Conservation (phyloP, 2,888 invertebrate species). For the Acleris cristana region DNA sequence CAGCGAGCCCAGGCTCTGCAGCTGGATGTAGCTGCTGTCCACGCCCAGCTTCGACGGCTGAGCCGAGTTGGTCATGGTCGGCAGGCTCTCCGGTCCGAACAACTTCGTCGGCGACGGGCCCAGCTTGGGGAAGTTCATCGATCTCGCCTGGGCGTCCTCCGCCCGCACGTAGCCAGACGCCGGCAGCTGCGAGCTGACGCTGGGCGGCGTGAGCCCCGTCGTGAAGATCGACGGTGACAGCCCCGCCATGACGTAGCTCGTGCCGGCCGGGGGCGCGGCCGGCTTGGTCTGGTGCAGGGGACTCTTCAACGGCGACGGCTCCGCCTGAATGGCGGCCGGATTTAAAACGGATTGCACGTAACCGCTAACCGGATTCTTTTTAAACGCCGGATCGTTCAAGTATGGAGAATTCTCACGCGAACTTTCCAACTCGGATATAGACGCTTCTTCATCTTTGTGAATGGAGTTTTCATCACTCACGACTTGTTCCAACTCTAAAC, state of each 20-base stretch:
- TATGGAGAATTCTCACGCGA: slow-evolving; percentile 64
- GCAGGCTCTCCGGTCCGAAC: slow-evolving; percentile 75
- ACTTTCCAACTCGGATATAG: slow-evolving; percentile 61
- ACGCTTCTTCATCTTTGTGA: slow-evolving; percentile 56
- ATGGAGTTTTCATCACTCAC: slow-evolving; percentile 51
- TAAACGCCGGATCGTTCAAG: slow-evolving; percentile 63
- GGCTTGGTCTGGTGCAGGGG: slow-evolving; percentile 44
- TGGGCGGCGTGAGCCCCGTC: slow-evolving; percentile 58
- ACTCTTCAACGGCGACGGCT: slow-evolving; percentile 52
- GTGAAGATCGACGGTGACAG: slow-evolving; percentile 71
- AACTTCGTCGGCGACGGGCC: slow-evolving; percentile 64
- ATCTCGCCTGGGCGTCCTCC: slow-evolving; percentile 66
- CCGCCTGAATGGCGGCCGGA: slow-evolving; percentile 61
- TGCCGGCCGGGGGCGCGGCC: slow-evolving; percentile 59
- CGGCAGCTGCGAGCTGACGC: slow-evolving; percentile 53
- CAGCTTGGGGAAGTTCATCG: slow-evolving; percentile 66
- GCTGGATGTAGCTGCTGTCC: slow-evolving; percentile 74
- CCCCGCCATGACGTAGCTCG: slow-evolving; percentile 77
- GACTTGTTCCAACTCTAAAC: slow-evolving; percentile 63
- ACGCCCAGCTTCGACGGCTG: slow-evolving; percentile 62
- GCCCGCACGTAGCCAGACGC: slow-evolving; percentile 72
- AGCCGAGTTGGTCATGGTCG: slow-evolving; percentile 74
- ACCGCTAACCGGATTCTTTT: slow-evolving; percentile 50
- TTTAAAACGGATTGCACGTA: slow-evolving; percentile 48
- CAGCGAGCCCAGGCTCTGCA: slow-evolving; percentile 72